phyloP scores from a whole-genome alignment of 2,888 invertebrate genomes.

The Corbicula japonica region DNA sequence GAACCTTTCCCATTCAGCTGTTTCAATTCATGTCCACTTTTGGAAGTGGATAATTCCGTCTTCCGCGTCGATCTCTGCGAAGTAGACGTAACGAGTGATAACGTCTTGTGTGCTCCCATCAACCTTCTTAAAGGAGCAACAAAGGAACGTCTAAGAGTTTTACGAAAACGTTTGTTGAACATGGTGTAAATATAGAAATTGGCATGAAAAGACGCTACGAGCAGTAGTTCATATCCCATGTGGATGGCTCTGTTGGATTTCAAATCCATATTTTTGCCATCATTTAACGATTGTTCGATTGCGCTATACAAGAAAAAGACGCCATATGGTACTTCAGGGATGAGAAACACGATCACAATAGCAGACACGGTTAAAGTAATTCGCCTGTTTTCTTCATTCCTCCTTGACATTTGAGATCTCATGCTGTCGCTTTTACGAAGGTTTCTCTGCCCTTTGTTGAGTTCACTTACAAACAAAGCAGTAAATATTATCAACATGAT shows the following conservation, averaged over 20 bases:
- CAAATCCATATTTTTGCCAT: neutral
- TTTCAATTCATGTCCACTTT: no score
- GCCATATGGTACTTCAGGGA: slow-evolving; percentile 44
- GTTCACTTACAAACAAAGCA: slow-evolving; percentile 24
- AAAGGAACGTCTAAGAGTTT: no score
- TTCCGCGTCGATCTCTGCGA: no score
- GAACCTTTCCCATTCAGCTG: no score
- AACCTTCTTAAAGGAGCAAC: no score
- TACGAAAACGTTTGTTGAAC: slow-evolving; percentile 24
- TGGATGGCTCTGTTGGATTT: slow-evolving; percentile 7
- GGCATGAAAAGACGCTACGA: slow-evolving; percentile 17
- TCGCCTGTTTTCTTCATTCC: slow-evolving; percentile 26
- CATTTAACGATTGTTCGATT: slow-evolving; percentile 8
- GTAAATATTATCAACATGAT: slow-evolving; percentile 18
- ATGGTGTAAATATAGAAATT: slow-evolving; percentile 31
- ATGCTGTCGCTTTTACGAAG: neutral
- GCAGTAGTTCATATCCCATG: slow-evolving; percentile 5
- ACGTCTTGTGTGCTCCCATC: no score
- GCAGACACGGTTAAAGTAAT: slow-evolving; percentile 29
- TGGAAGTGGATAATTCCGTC: no score
- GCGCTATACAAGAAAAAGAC: slow-evolving; percentile 18
- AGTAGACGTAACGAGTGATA: no score
- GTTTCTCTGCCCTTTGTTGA: slow-evolving; percentile 9
- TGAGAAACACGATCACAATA: slow-evolving; percentile 35
- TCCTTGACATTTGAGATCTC: neutral